Percentiles rank a stretch among this genome's conserved stretches.
These are phyloP conservation scores for Achatina immaculata DNA, from an alignment of 1,140 invertebrate genomes.

Conservation along the genomic window DNA sequence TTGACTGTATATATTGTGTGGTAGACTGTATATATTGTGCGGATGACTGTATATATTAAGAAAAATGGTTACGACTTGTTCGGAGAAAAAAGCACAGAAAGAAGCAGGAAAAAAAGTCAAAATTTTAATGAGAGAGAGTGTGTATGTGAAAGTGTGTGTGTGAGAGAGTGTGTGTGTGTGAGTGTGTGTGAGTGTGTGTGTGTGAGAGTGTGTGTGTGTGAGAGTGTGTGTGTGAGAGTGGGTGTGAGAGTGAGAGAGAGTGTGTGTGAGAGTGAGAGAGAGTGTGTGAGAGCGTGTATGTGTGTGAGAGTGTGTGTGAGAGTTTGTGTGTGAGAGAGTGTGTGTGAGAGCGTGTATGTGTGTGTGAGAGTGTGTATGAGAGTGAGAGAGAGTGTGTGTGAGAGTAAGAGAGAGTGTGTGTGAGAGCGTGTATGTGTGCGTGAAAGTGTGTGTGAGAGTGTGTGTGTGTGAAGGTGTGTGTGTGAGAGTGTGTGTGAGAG, in stretches of 20 bases:
- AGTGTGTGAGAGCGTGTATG: neutral
- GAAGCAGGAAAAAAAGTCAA: neutral
- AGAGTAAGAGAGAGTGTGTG: no score
- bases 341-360: neutral
- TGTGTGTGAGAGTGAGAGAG: neutral
- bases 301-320: neutral
- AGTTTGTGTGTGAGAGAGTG: constrained; percentile 19
- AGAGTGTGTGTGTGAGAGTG: no score
- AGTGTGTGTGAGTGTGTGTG: no score
- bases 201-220: no score
- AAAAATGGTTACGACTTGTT: neutral
- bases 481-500: no score
- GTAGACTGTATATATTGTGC: neutral
- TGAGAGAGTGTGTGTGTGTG: constrained; percentile 11
- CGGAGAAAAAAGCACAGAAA: neutral
- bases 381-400: neutral
- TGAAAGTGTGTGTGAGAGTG: no score
- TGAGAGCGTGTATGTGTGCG: no score
- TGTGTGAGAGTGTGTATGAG: neutral
- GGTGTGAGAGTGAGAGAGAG: constrained; percentile 20
- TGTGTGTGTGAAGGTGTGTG: no score
- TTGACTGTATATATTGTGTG: neutral
- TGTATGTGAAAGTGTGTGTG: constrained; percentile 22
- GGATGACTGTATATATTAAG: neutral
- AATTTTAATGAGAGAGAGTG: neutral